phyloP scores from a whole-genome alignment of 2,113 vertebrate genomes.

The Ceratotherium simum region DNA sequence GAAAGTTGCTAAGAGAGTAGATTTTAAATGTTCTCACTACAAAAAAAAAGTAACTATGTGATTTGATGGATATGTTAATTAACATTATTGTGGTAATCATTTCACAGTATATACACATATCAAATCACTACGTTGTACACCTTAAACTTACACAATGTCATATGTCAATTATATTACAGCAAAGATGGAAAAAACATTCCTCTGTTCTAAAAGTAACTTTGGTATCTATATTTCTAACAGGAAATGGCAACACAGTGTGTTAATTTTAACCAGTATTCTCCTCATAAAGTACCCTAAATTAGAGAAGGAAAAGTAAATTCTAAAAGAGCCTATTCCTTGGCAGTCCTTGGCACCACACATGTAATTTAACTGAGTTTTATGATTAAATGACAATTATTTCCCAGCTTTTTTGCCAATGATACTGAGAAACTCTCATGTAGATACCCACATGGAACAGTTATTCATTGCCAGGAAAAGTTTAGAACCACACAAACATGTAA shows the following conservation, averaged over 20 bases:
- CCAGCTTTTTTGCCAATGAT: not conserved
- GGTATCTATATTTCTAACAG: not conserved
- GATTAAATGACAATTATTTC: not conserved
- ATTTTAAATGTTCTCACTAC: not conserved
- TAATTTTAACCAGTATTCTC: not conserved
- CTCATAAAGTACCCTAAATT: not conserved
- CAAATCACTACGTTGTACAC: not conserved
- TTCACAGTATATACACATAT: not conserved
- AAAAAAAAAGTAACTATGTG: not conserved
- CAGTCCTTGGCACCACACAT: not conserved
- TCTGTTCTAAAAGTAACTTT: not conserved
- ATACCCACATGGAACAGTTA: not conserved
- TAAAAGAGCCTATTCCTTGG: not conserved
- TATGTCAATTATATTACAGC: not conserved
- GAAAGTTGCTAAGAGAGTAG: not conserved
- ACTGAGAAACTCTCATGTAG: not conserved
- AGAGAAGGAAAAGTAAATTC: not conserved
- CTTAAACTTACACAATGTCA: not conserved
- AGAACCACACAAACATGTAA: not conserved
- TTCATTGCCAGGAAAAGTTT: not conserved
- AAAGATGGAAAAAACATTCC: not conserved
- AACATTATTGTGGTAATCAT: not conserved
- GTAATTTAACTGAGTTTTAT: not conserved
- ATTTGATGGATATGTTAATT: not conserved
- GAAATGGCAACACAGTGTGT: rapidly evolving